A percentile compares a stretch with the other conserved stretches of the same genome.
These are phyloP conservation scores for Sabellastarte sp. DNA, from an alignment of 2,888 invertebrate genomes.

Conservation along the genomic window DNA sequence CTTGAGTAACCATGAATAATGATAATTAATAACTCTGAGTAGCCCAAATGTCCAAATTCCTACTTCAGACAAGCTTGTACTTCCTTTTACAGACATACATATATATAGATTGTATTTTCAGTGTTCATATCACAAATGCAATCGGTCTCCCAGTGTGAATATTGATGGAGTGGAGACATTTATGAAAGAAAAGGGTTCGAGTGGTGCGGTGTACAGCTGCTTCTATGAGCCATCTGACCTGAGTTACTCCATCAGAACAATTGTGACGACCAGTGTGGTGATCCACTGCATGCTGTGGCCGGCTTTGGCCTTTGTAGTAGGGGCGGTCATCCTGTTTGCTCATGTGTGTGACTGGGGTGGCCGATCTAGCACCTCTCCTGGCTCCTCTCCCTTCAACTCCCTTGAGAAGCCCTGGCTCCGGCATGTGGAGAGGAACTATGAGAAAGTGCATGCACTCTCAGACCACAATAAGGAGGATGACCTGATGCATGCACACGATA, in stretches of 20 bases:
- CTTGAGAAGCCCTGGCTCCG: slow-evolving; percentile 26
- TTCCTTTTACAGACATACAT: no score
- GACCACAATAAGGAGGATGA: not conserved
- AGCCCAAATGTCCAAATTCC: no score
- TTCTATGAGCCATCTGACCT: slow-evolving; percentile 22
- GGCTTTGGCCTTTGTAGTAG: slow-evolving; percentile 19
- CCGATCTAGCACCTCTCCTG: not conserved
- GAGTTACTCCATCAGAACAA: slow-evolving; percentile 23
- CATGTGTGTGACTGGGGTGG: not conserved
- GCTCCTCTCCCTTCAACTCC: slow-evolving; percentile 18
- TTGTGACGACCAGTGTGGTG: slow-evolving; percentile 22
- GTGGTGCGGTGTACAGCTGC: not conserved
- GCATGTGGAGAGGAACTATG: slow-evolving; percentile 15
- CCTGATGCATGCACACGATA: no score
- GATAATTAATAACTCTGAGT: no score
- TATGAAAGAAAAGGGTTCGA: not conserved
- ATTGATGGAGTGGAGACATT: slow-evolving; percentile 23
- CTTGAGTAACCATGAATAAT: no score
- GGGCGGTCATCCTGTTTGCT: not conserved
- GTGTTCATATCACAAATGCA: slow-evolving; percentile 35
- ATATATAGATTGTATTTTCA: no score
- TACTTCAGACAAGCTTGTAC: no score
- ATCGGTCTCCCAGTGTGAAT: slow-evolving; percentile 20
- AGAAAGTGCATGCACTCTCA: not conserved
- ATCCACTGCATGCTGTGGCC: slow-evolving; percentile 35